phyloP scores from a whole-genome alignment of 2,888 invertebrate species.

The Platycheirus albimanus region DNA sequence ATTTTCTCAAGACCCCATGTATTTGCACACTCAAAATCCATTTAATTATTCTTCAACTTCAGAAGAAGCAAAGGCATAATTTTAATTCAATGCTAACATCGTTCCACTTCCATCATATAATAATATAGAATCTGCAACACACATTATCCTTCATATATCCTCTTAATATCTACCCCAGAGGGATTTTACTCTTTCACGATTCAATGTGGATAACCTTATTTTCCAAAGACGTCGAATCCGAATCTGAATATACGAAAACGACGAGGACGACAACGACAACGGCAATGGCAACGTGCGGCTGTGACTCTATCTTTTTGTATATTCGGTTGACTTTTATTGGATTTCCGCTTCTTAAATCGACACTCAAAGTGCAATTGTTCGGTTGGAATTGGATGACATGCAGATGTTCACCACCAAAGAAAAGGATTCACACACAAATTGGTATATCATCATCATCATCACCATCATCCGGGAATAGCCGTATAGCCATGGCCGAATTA shows the following conservation, averaged over 20 bases:
- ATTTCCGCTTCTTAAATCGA: conserved; percentile 44
- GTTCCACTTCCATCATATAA: neutral
- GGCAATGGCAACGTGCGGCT: too few relatives aligned
- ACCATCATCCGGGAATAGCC: conserved; percentile 17
- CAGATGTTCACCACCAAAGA: neutral
- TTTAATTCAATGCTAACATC: conserved; percentile 16
- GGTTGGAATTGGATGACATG: conserved; percentile 23
- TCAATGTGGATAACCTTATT: conserved; percentile 47
- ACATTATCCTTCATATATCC: conserved; percentile 28
- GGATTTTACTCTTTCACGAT: conserved; percentile 38
- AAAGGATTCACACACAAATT: conserved; percentile 20
- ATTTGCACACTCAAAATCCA: neutral
- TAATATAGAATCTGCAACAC: conserved; percentile 20
- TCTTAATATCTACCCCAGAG: neutral
- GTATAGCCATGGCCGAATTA: conserved; percentile 24
- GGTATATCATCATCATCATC: conserved; percentile 30
- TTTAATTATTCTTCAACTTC: conserved; percentile 13
- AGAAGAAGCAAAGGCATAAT: conserved; percentile 21
- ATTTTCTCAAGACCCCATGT: neutral
- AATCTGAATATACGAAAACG: too few relatives aligned
- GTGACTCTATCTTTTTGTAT: neutral
- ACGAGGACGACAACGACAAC: too few relatives aligned
- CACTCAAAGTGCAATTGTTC: conserved; percentile 28
- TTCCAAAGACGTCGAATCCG: conserved; percentile 3
- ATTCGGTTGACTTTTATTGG: conserved; percentile 41